These are phyloP conservation scores for Indicator indicator DNA, from an alignment of 2,113 vertebrate species.

Conservation along the genomic window DNA sequence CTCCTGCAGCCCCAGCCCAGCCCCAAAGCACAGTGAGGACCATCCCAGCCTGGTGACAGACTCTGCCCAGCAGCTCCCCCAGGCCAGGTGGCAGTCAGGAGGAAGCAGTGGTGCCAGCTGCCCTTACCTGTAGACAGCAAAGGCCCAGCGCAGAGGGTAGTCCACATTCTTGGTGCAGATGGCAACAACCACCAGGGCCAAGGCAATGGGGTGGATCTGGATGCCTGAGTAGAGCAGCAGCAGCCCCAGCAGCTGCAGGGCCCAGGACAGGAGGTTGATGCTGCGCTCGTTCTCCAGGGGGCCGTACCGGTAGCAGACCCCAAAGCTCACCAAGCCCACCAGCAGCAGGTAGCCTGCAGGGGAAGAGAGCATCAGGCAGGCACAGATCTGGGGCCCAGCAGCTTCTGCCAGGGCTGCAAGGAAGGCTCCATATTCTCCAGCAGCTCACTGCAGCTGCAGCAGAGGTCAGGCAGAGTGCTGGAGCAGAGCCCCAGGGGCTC, in stretches of 20 bases:
- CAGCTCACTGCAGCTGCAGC: fast-evolving
- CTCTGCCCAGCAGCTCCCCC: background rate
- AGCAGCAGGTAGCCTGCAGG: constrained; percentile 82
- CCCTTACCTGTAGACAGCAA: constrained; percentile 74
- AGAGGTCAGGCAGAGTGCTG: fast-evolving
- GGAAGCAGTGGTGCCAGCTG: fast-evolving
- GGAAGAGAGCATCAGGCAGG: background rate
- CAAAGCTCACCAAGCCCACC: constrained; percentile 91
- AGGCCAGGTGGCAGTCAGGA: fast-evolving
- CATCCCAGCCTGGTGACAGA: fast-evolving
- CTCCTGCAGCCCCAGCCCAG: fast-evolving
- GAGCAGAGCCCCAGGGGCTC: fast-evolving
- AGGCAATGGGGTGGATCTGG: constrained; percentile 89
- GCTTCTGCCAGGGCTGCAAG: fast-evolving
- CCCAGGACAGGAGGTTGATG: constrained; percentile 93
- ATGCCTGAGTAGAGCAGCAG: constrained; percentile 86
- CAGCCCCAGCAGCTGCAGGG: constrained; percentile 89
- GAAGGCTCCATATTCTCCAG: fast-evolving
- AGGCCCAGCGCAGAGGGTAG: constrained; percentile 81
- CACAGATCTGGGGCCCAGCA: background rate
- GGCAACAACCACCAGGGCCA: constrained; percentile 81
- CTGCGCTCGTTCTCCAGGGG: constrained; percentile 89
- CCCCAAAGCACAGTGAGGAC: fast-evolving
- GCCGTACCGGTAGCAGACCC: constrained; percentile 91
- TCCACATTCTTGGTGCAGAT: constrained; percentile 89